Conservation (phyloP, 1,140 invertebrate species). For the Laupala kohalensis region DNA sequence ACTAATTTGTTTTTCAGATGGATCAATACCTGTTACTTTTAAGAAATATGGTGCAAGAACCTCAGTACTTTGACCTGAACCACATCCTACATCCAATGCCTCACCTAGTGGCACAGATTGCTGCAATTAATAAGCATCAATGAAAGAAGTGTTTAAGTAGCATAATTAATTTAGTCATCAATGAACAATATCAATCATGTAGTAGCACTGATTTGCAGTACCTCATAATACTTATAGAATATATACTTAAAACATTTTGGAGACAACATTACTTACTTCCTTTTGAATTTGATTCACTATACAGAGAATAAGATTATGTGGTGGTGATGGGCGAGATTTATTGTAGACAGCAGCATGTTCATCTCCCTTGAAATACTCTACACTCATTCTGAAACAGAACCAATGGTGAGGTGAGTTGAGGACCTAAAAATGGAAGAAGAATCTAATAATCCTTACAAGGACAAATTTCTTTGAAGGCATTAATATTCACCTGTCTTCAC, state of each 20-base stretch:
- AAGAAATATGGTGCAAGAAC: conserved; percentile 28
- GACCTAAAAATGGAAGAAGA: too few relatives aligned
- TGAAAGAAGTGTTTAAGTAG: too few relatives aligned
- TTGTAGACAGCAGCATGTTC: conserved; percentile 24
- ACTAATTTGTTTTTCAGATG: conserved; percentile 26
- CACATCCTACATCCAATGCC: conserved; percentile 33
- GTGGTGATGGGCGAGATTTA: conserved; percentile 25
- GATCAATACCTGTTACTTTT: conserved; percentile 29
- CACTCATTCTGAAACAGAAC: too few relatives aligned
- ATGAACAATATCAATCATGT: conserved; percentile 6
- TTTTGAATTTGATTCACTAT: conserved; percentile 24
- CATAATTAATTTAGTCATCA: not conserved
- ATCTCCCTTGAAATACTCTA: conserved; percentile 21
- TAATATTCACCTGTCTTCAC: too few relatives aligned
- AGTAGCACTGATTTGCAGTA: conserved; percentile 5
- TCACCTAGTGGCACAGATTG: conserved; percentile 16
- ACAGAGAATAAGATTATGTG: conserved; percentile 20
- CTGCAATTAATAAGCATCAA: conserved; percentile 8
- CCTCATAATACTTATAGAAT: not conserved
- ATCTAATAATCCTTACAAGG: too few relatives aligned
- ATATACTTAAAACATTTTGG: not conserved
- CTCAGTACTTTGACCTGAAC: conserved; percentile 34
- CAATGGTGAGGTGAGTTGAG: too few relatives aligned
- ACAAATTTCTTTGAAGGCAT: too few relatives aligned
- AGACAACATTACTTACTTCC: conserved; percentile 11